Percentiles rank a stretch among this genome's conserved stretches.
Conservation (phyloP, 2,113 vertebrate species). For the Eidolon helvum region DNA sequence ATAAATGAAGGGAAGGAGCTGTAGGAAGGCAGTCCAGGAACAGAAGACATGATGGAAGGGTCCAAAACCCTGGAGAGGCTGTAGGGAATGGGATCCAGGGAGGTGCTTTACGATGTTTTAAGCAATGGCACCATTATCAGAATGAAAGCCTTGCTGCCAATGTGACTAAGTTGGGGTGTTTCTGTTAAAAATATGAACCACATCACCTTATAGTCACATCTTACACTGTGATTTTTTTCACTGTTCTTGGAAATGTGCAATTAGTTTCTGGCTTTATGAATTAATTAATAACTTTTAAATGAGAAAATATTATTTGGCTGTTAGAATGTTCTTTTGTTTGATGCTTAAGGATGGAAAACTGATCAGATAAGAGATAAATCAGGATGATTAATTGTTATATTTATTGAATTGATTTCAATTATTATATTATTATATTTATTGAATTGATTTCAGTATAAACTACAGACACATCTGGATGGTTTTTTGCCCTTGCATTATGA, state of each 20-base stretch:
- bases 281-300: constrained; percentile 23
- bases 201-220: background rate
- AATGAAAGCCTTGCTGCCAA: background rate
- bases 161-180: background rate
- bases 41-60: background rate
- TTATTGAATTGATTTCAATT: background rate
- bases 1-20: background rate
- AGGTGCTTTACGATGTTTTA: background rate
- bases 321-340: background rate
- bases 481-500: background rate
- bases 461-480: background rate
- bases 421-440: background rate
- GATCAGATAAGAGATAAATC: background rate
- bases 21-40: background rate
- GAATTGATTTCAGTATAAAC: constrained; percentile 15
- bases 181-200: background rate
- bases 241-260: background rate
- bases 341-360: background rate
- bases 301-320: background rate
- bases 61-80: background rate
- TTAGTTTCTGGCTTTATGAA: background rate
- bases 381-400: background rate
- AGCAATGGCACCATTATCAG: background rate
- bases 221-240: background rate
- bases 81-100: background rate